Evolutionary conservation across 2,888 invertebrate genomes (phyloP).

Genomic region (Cremastinae sp.): DNA sequence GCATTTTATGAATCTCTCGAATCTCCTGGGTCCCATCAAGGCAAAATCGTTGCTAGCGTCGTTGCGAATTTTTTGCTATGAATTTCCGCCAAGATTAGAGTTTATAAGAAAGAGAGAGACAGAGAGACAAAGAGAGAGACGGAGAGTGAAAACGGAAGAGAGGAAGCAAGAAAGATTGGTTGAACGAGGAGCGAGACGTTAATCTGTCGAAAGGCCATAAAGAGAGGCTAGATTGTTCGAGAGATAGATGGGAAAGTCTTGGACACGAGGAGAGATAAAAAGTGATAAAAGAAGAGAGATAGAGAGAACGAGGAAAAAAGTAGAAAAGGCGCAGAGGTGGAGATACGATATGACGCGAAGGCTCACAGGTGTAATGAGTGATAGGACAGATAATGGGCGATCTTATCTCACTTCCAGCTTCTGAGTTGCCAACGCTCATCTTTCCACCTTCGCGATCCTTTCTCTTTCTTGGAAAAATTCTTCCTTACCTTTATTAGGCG

Average conservation of each 20-base stretch:
- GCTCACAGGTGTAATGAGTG: slow-evolving; percentile 70
- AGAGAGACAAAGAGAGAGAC: no score
- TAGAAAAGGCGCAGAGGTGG: slow-evolving; percentile 19
- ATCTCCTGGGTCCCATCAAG: no score
- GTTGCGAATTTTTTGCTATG: no score
- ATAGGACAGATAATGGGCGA: slow-evolving; percentile 72
- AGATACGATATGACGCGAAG: slow-evolving; percentile 44
- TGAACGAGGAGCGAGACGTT: slow-evolving; percentile 57
- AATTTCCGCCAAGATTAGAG: no score
- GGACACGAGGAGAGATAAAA: slow-evolving; percentile 32
- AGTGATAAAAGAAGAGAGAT: slow-evolving; percentile 27
- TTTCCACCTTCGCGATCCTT: slow-evolving; percentile 52
- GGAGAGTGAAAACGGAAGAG: no score
- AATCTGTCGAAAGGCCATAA: slow-evolving; percentile 67
- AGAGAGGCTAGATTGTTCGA: slow-evolving; percentile 66
- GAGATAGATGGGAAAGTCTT: slow-evolving; percentile 39
- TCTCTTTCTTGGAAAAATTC: slow-evolving; percentile 42
- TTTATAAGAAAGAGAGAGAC: not conserved
- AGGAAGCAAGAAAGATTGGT: slow-evolving; percentile 35
- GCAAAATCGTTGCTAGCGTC: not conserved
- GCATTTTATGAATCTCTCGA: no score
- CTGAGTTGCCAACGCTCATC: slow-evolving; percentile 52
- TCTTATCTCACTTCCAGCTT: slow-evolving; percentile 64
- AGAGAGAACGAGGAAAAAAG: slow-evolving; percentile 15
- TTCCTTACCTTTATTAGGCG: no score